phyloP scores from a whole-genome alignment of 1,140 invertebrate genomes.

The Globodera rostochiensis region DNA sequence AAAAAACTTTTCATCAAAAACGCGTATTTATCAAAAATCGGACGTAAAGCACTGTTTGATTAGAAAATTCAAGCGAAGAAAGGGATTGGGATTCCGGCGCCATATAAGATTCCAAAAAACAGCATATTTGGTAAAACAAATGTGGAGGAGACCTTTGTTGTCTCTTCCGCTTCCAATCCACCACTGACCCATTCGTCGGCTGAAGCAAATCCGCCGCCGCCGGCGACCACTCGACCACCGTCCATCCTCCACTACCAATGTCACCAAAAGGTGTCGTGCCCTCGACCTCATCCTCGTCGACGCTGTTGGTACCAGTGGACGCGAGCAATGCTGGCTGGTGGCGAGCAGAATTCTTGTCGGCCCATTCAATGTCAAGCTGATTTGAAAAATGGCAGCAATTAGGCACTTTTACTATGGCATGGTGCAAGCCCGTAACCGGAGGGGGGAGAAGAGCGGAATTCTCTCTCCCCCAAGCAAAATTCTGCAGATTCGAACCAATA shows the following conservation, averaged over 20 bases:
- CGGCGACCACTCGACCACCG: conserved; percentile 21
- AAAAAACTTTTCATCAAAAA: too few species aligned
- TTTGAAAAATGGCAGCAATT: background rate
- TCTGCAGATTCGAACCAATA: too few species aligned
- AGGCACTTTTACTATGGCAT: background rate
- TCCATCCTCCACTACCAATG: conserved; percentile 1
- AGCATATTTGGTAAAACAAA: too few species aligned
- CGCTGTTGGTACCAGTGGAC: conserved; percentile 11
- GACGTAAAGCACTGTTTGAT: too few species aligned
- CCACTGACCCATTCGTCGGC: background rate
- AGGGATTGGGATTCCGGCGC: too few species aligned
- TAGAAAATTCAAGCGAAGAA: too few species aligned
- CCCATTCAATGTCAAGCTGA: conserved; percentile 49
- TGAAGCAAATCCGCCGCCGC: background rate
- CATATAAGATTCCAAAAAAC: too few species aligned
- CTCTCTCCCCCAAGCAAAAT: too few species aligned
- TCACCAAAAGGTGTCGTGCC: background rate
- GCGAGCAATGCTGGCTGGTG: conserved; percentile 3
- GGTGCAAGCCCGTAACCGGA: background rate
- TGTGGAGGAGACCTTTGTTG: too few species aligned
- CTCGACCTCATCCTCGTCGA: background rate
- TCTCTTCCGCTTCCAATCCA: too few species aligned
- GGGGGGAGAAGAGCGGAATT: too few species aligned
- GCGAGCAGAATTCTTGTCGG: conserved; percentile 14
- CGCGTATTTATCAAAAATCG: too few species aligned